Evolutionary conservation across 2,113 vertebrate genomes (phyloP).

Genomic region (Dolichotis patagonum): DNA sequence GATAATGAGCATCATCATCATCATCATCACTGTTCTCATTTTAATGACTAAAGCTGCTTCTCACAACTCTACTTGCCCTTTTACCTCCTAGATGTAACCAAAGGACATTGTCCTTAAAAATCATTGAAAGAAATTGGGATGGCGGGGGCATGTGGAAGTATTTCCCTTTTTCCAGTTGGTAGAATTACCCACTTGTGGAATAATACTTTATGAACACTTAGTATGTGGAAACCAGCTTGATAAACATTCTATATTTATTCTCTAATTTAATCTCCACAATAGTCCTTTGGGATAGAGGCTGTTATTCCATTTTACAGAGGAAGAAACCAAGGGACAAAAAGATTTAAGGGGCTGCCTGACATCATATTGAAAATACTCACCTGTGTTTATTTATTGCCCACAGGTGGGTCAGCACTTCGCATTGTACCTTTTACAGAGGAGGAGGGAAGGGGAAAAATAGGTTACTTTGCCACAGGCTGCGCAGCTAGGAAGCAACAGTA

Average conservation of each 20-base stretch:
- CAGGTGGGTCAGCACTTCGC: not conserved
- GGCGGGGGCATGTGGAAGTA: not conserved
- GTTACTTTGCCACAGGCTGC: not conserved
- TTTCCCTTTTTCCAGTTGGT: not conserved
- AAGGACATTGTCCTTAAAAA: not conserved
- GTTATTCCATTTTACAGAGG: not conserved
- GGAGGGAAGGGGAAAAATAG: not conserved
- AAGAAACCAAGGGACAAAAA: not conserved
- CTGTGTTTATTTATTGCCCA: not conserved
- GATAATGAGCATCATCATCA: rapidly evolving
- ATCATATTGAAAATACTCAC: not conserved
- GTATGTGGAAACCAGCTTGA: not conserved
- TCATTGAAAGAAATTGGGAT: not conserved
- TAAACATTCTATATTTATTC: not conserved
- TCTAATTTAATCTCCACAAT: not conserved
- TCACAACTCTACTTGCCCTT: not conserved
- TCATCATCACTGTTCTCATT: not conserved
- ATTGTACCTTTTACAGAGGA: not conserved
- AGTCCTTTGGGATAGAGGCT: not conserved
- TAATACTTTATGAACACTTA: not conserved
- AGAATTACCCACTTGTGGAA: not conserved
- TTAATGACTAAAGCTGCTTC: not conserved
- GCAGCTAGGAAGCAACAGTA: not conserved
- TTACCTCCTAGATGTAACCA: not conserved
- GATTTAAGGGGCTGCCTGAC: not conserved